These are phyloP conservation scores for Crematogaster levior DNA, from an alignment of 2,888 invertebrate genomes.

Conservation along the genomic window DNA sequence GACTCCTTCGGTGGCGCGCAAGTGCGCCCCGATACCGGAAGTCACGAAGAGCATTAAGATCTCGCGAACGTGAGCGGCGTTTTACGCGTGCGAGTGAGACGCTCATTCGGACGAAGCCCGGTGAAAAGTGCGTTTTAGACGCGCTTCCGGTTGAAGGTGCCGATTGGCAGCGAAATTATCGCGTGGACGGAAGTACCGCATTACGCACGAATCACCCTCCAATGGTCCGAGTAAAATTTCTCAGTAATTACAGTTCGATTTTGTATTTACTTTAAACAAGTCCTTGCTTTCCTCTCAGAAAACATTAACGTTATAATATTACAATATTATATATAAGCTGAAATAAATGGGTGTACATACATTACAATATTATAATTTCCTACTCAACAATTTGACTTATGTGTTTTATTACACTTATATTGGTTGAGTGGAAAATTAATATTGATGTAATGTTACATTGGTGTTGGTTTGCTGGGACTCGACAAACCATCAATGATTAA, in stretches of 20 bases:
- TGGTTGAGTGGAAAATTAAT: no score
- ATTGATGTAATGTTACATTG: no score
- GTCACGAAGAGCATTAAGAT: constrained; percentile 75
- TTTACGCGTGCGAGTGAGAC: constrained; percentile 16
- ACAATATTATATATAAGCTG: no score
- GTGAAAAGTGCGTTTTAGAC: constrained; percentile 34
- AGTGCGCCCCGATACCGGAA: constrained; percentile 74
- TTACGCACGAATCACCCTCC: not conserved
- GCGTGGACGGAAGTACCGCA: not conserved
- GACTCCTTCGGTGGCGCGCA: constrained; percentile 44
- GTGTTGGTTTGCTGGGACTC: no score
- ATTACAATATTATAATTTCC: no score
- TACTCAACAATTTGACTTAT: no score
- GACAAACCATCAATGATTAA: not conserved
- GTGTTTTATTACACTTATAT: no score
- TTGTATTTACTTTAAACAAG: not conserved
- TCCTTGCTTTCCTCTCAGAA: not conserved
- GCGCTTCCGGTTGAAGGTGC: constrained; percentile 44
- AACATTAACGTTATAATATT: no score
- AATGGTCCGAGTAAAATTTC: not conserved
- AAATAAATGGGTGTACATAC: no score
- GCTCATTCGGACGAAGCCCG: not conserved
- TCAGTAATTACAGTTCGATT: not conserved
- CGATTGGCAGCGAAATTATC: constrained; percentile 2
- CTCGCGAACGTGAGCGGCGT: constrained; percentile 48